phyloP scores from a whole-genome alignment of 2,888 invertebrate species.

The Lepeophtheirus nordmannii region DNA sequence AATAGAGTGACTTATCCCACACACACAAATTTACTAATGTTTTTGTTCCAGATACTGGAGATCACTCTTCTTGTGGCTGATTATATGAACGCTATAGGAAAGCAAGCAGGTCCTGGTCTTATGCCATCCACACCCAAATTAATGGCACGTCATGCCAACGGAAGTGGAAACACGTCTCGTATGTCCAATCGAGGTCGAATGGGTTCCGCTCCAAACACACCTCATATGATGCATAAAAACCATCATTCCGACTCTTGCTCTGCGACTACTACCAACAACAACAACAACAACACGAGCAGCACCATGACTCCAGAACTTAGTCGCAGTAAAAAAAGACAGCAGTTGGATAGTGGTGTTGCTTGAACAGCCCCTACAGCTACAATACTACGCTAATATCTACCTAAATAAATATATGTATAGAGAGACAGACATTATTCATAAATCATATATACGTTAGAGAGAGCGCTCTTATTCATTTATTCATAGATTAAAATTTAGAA shows the following conservation, averaged over 20 bases:
- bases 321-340: background rate
- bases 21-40: too few relatives aligned
- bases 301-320: background rate
- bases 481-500: too few relatives aligned
- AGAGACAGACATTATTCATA: too few relatives aligned
- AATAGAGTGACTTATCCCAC: too few relatives aligned
- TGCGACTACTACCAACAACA: background rate
- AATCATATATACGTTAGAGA: too few relatives aligned
- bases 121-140: slow-evolving; percentile 13
- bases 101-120: slow-evolving; percentile 27
- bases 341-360: slow-evolving; percentile 6
- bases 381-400: too few relatives aligned
- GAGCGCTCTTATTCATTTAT: too few relatives aligned
- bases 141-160: background rate
- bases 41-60: slow-evolving; percentile 54
- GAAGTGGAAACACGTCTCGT: background rate
- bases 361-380: too few relatives aligned
- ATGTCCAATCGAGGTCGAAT: background rate
- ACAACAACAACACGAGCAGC: background rate
- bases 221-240: background rate
- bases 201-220: slow-evolving; percentile 11
- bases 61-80: slow-evolving; percentile 78
- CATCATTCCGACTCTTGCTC: background rate
- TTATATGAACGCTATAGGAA: slow-evolving; percentile 66
- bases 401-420: too few relatives aligned